Percentiles rank a stretch among this genome's conserved stretches.
phyloP scores from a whole-genome alignment of 2,888 invertebrate species.

The Lampropteryx suffumata region DNA sequence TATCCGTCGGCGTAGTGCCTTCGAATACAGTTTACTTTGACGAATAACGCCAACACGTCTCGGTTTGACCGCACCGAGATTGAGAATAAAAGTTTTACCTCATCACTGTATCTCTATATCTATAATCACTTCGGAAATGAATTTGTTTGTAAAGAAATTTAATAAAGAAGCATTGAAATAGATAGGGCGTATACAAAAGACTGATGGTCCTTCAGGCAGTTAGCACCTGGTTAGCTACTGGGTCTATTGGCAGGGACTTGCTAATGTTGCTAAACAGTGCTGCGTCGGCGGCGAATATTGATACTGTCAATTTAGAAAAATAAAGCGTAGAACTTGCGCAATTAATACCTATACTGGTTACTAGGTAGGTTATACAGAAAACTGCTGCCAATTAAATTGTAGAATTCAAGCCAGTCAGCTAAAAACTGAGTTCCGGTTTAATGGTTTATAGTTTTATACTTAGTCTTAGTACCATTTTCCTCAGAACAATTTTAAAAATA shows the following conservation, averaged over 20 bases:
- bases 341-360: no score
- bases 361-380: no score
- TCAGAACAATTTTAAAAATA: no score
- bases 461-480: no score
- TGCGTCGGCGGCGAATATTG: slow-evolving; percentile 26
- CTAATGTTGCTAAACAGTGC: slow-evolving; percentile 41
- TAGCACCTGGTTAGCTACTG: slow-evolving; percentile 38
- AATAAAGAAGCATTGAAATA: slow-evolving; percentile 25
- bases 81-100: slow-evolving; percentile 23
- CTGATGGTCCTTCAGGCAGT: slow-evolving; percentile 34
- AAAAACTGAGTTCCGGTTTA: no score
- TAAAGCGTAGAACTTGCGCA: not conserved
- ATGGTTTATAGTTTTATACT: no score
- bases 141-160: slow-evolving; percentile 29
- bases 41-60: slow-evolving; percentile 23
- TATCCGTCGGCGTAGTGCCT: no score
- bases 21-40: slow-evolving; percentile 15
- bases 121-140: slow-evolving; percentile 26
- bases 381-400: no score
- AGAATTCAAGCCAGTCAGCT: no score
- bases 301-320: slow-evolving; percentile 26
- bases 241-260: slow-evolving; percentile 32
- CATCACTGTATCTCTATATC: slow-evolving; percentile 18
- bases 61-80: slow-evolving; percentile 25
- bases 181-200: slow-evolving; percentile 24